Evolutionary conservation across 1,140 invertebrate species (phyloP).

Genomic region (Hylaeus anthracinus): DNA sequence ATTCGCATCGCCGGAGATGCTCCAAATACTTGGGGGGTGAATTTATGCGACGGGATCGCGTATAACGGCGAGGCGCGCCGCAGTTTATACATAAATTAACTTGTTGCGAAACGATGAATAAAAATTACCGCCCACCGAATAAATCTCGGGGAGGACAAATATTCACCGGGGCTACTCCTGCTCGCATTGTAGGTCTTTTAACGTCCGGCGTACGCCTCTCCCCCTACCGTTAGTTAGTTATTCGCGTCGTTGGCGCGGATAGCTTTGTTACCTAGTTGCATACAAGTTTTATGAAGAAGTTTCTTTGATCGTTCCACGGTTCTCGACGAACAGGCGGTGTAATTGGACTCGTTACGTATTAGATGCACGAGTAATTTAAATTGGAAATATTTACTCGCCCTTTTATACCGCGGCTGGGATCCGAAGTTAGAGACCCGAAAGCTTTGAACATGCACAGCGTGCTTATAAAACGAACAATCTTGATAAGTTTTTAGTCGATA

Average conservation of each 20-base stretch:
- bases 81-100: conserved; percentile 52
- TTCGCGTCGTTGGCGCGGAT: neutral
- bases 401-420: too few relatives aligned
- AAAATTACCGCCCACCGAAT: neutral
- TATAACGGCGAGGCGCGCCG: conserved; percentile 17
- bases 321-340: too few relatives aligned
- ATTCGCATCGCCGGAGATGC: conserved; percentile 60
- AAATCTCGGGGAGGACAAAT: neutral
- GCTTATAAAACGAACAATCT: too few relatives aligned
- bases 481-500: too few relatives aligned
- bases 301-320: neutral
- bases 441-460: too few relatives aligned
- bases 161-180: neutral
- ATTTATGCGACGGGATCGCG: conserved; percentile 41
- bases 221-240: neutral
- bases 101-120: conserved; percentile 55
- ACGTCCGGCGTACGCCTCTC: neutral
- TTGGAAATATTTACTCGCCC: too few relatives aligned
- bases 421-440: too few relatives aligned
- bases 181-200: neutral
- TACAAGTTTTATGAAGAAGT: neutral
- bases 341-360: too few relatives aligned
- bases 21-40: conserved; percentile 43
- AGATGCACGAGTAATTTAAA: too few relatives aligned
- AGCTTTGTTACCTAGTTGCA: neutral